phyloP scores from a whole-genome alignment of 2,797 vertebrate genomes.

The Calcarius lapponicus region DNA sequence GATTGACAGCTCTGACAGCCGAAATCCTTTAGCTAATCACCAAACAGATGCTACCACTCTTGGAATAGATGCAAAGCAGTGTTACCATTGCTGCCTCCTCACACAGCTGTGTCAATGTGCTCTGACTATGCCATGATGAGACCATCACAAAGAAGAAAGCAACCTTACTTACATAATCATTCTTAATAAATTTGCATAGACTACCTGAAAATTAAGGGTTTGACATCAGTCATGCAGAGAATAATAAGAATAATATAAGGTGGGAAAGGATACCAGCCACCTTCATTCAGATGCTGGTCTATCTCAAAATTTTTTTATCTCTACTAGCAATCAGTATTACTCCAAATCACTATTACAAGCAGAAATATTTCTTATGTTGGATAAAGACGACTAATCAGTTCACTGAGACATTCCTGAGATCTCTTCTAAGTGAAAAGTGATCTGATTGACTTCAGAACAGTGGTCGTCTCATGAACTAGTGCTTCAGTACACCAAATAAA shows the following conservation, averaged over 20 bases:
- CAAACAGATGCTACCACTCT: constrained; percentile 8
- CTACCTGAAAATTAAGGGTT: neutral
- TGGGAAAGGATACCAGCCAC: neutral
- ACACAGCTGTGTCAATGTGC: neutral
- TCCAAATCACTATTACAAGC: neutral
- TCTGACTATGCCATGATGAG: neutral
- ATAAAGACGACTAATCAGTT: neutral
- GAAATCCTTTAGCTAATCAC: neutral
- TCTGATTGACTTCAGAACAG: neutral
- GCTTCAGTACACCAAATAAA: neutral
- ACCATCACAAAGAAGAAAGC: neutral
- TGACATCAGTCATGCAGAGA: neutral
- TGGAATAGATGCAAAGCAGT: neutral
- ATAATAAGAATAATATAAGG: neutral
- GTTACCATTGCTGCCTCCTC: neutral
- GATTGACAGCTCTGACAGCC: constrained; percentile 16
- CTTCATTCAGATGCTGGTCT: neutral
- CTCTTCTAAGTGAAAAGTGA: neutral
- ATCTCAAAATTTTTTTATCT: neutral
- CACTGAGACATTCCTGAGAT: neutral
- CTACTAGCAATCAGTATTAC: neutral
- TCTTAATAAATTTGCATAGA: neutral
- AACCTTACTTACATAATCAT: neutral
- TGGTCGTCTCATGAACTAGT: neutral
- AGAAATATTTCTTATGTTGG: neutral